Evolutionary conservation across 1,140 invertebrate genomes (phyloP).

Genomic region (Scaptomyza pallida): DNA sequence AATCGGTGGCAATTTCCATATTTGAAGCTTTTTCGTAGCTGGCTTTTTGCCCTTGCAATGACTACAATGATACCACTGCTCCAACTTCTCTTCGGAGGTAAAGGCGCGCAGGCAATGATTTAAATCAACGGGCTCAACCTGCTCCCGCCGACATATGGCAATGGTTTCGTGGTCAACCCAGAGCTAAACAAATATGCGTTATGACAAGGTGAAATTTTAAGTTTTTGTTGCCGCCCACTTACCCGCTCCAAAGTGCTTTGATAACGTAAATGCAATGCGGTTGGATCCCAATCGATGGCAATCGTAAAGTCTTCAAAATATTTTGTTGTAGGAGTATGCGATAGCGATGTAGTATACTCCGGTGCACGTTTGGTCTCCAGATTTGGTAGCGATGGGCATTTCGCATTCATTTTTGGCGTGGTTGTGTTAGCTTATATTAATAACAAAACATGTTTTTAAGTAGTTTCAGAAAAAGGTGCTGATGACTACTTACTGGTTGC

Average conservation of each 20-base stretch:
- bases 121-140: constrained; percentile 91
- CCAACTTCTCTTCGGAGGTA: constrained; percentile 92
- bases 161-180: constrained; percentile 90
- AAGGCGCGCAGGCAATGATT: constrained; percentile 93
- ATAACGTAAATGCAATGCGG: constrained; percentile 94
- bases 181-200: constrained; percentile 85
- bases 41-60: constrained; percentile 92
- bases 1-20: constrained; percentile 94
- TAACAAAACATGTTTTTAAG: neutral
- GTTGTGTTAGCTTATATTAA: constrained; percentile 57
- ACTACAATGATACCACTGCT: constrained; percentile 93
- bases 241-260: constrained; percentile 92
- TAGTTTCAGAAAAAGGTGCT: neutral
- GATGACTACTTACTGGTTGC: constrained; percentile 55
- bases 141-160: constrained; percentile 87
- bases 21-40: constrained; percentile 94
- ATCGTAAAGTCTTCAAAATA: constrained; percentile 80
- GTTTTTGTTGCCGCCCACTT: constrained; percentile 26
- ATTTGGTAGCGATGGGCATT: constrained; percentile 77
- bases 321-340: constrained; percentile 68
- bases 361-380: constrained; percentile 67
- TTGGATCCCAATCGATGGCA: constrained; percentile 91
- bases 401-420: constrained; percentile 68
- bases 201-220: neutral
- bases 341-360: constrained; percentile 63